These are phyloP conservation scores for Intoshia linei DNA, from an alignment of 1,140 invertebrate genomes.

Conservation along the genomic window DNA sequence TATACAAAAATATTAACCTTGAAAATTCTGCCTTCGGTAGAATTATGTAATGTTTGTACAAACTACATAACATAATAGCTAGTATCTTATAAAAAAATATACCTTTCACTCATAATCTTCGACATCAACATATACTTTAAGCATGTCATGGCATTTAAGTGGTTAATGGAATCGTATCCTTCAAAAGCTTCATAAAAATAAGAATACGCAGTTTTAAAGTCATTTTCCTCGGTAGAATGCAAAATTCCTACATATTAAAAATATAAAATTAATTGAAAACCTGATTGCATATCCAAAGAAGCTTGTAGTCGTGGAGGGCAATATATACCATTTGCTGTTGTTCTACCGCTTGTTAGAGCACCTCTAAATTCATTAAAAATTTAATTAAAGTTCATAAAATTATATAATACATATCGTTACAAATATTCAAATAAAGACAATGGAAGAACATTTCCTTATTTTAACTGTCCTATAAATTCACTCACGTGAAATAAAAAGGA, in stretches of 20 bases:
- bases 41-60: too few relatives aligned
- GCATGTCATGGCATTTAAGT: conserved; percentile 50
- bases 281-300: conserved; percentile 74
- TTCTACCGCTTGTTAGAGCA: conserved; percentile 74
- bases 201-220: conserved; percentile 97
- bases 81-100: neutral
- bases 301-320: conserved; percentile 90
- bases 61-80: neutral
- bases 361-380: too few relatives aligned
- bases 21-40: too few relatives aligned
- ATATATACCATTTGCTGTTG: conserved; percentile 93
- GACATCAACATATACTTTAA: conserved; percentile 94
- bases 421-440: too few relatives aligned
- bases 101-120: neutral
- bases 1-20: too few relatives aligned
- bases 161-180: conserved; percentile 74
- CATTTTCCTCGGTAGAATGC: conserved; percentile 87
- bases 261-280: conserved; percentile 11
- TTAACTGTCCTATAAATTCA: conserved; percentile 1
- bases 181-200: conserved; percentile 99
- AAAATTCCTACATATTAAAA: conserved; percentile 34
- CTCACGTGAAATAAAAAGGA: neutral
- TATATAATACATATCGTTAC: too few relatives aligned
- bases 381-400: too few relatives aligned
- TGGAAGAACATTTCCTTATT: too few relatives aligned